Evolutionary conservation across 2,797 vertebrate genomes (phyloP).

Genomic region (Gila robusta): DNA sequence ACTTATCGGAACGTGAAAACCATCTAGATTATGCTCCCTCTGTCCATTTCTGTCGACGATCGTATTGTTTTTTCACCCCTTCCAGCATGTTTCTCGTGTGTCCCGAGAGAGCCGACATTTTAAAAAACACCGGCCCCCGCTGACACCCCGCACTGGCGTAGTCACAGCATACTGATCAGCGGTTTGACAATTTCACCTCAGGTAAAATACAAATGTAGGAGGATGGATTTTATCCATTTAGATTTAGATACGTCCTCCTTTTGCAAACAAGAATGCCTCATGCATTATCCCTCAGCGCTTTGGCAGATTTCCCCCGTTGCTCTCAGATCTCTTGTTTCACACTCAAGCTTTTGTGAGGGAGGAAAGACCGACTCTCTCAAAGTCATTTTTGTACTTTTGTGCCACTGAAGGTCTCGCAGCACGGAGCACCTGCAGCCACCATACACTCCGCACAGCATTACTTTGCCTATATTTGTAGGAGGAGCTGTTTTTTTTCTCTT

Average conservation of each 20-base stretch:
- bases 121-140: not conserved
- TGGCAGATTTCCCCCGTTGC: conserved; percentile 39
- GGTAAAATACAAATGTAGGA: conserved; percentile 38
- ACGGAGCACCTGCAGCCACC: conserved; percentile 41
- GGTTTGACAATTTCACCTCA: conserved; percentile 39
- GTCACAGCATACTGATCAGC: conserved; percentile 19
- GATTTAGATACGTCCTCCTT: conserved; percentile 32
- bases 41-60: conserved; percentile 12
- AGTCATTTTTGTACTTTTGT: conserved; percentile 54
- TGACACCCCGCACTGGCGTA: not conserved
- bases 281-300: conserved; percentile 15
- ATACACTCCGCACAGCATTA: conserved; percentile 42
- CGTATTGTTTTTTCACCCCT: not conserved
- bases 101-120: conserved; percentile 34
- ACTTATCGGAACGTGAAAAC: conserved; percentile 59
- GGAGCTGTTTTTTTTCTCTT: conserved; percentile 38
- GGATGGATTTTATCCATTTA: conserved; percentile 41
- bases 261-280: conserved; percentile 2
- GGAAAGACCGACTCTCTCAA: conserved; percentile 41
- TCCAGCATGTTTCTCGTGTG: conserved; percentile 33
- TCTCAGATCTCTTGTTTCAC: conserved; percentile 49
- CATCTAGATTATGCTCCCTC: conserved; percentile 39
- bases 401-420: conserved; percentile 48
- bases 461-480: conserved; percentile 48
- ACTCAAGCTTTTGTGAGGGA: conserved; percentile 63